Evolutionary conservation across 1,140 invertebrate species (phyloP).

Genomic region (Procambarus virginalis): DNA sequence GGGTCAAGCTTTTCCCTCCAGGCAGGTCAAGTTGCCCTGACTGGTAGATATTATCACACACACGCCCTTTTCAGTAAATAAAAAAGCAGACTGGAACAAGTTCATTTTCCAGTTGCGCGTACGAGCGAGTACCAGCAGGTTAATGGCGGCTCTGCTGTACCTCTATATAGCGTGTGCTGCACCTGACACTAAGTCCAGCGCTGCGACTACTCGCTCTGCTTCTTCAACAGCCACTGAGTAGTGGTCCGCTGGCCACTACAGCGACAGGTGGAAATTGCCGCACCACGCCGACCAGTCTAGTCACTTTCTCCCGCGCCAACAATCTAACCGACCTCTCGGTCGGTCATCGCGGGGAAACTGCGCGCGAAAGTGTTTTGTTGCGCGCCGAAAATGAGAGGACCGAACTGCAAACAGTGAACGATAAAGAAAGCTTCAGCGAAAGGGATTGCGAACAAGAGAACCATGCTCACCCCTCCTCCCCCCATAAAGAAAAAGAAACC

Average conservation of each 20-base stretch:
- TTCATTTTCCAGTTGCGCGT: too few species aligned
- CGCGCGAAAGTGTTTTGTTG: neutral
- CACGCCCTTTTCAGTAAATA: too few species aligned
- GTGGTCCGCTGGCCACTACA: neutral
- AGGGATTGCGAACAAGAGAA: neutral
- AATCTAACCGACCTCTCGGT: neutral
- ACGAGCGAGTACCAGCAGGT: too few species aligned
- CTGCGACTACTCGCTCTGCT: neutral
- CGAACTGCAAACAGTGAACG: neutral
- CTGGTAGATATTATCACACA: too few species aligned
- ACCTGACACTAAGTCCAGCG: neutral
- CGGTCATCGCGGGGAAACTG: neutral
- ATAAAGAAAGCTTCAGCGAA: neutral
- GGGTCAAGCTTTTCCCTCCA: too few species aligned
- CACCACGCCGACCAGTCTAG: neutral
- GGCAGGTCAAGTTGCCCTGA: too few species aligned
- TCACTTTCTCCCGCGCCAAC: neutral
- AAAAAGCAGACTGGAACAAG: too few species aligned
- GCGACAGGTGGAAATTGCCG: neutral
- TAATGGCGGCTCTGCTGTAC: too few species aligned
- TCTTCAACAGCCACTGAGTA: neutral
- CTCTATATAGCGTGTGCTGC: too few species aligned
- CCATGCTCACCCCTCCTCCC: too few species aligned
- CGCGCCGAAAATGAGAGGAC: neutral
- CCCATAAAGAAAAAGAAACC: neutral